A percentile compares a stretch with the other conserved stretches of the same genome.
Conservation (phyloP, 2,888 invertebrate genomes). For the Brachyopa scutellaris region DNA sequence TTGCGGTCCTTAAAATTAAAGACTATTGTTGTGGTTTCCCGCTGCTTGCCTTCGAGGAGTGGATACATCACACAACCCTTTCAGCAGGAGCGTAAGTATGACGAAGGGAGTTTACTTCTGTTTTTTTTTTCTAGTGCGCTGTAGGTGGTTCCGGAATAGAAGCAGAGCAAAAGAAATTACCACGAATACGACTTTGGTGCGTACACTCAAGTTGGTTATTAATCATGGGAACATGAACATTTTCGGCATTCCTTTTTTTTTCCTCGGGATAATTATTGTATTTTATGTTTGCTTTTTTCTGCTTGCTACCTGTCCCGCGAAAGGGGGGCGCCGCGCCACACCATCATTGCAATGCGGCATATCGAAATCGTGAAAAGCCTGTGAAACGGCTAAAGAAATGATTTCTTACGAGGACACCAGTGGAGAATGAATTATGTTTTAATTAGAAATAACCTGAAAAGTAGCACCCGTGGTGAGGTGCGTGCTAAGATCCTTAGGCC, state of each 20-base stretch:
- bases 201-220: slow-evolving; percentile 66
- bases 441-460: slow-evolving; percentile 68
- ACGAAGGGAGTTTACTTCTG: slow-evolving; percentile 12
- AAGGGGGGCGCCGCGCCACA: too few species aligned
- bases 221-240: slow-evolving; percentile 70
- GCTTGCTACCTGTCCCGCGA: not conserved
- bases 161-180: slow-evolving; percentile 42
- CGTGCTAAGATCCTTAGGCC: slow-evolving; percentile 59
- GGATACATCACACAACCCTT: slow-evolving; percentile 56
- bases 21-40: slow-evolving; percentile 68
- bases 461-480: slow-evolving; percentile 64
- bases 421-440: slow-evolving; percentile 71
- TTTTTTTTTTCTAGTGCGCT: slow-evolving; percentile 25
- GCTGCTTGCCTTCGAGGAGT: slow-evolving; percentile 61
- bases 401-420: slow-evolving; percentile 64
- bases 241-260: slow-evolving; percentile 46
- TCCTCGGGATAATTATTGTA: slow-evolving; percentile 56
- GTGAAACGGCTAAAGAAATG: slow-evolving; percentile 57
- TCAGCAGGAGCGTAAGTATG: slow-evolving; percentile 2
- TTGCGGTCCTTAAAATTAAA: slow-evolving; percentile 65
- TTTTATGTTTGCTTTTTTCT: slow-evolving; percentile 48
- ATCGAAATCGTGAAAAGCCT: slow-evolving; percentile 49
- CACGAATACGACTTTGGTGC: slow-evolving; percentile 57
- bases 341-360: slow-evolving; percentile 35
- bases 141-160: slow-evolving; percentile 53